Conservation (phyloP, 2,888 invertebrate species). For the Amphiduros pacificus region DNA sequence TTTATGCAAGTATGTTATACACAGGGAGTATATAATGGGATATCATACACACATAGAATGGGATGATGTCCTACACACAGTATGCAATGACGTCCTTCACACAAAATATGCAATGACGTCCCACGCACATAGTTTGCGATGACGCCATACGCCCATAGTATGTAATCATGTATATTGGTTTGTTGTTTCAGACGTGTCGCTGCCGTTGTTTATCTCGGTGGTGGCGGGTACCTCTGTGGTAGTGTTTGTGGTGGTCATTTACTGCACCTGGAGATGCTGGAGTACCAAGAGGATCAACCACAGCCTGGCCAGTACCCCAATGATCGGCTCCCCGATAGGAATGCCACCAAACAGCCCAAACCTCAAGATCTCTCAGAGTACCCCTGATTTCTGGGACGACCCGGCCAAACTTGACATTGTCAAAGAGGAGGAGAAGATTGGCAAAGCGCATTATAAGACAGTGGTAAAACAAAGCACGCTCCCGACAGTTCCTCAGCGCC, state of each 20-base stretch:
- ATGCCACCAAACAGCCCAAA: neutral
- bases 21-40: too few species aligned
- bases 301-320: neutral
- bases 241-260: conserved; percentile 14
- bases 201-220: conserved; percentile 17
- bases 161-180: neutral
- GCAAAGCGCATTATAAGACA: conserved; percentile 47
- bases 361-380: conserved; percentile 48
- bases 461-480: conserved; percentile 81
- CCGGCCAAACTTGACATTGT: neutral
- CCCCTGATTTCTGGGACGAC: conserved; percentile 45
- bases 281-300: conserved; percentile 3
- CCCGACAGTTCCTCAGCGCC: conserved; percentile 79
- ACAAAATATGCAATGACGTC: too few species aligned
- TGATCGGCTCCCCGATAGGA: neutral
- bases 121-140: too few species aligned
- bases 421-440: conserved; percentile 24
- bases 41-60: too few species aligned
- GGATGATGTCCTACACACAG: too few species aligned
- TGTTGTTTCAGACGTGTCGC: conserved; percentile 19
- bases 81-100: too few species aligned
- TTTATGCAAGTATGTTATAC: too few species aligned
- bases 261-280: conserved; percentile 23
- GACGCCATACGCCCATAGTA: too few species aligned
- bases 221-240: conserved; percentile 12